Conservation (phyloP, 2,113 vertebrate species). For the Nesoenas mayeri region DNA sequence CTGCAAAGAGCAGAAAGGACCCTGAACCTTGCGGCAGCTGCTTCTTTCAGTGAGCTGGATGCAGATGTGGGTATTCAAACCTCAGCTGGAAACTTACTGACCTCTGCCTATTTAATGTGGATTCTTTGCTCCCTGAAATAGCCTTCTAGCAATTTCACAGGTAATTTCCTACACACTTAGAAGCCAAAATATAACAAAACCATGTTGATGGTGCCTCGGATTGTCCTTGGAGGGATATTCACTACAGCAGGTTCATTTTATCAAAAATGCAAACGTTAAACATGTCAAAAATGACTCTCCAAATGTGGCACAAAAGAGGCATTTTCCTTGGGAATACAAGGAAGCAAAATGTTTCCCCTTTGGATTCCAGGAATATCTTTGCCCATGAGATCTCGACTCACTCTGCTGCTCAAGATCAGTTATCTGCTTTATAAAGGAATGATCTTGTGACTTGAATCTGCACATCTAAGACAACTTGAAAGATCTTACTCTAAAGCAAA, state of each 20-base stretch:
- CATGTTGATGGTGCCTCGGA: background rate
- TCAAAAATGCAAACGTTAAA: background rate
- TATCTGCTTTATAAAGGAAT: conserved; percentile 9
- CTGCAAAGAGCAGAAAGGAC: background rate
- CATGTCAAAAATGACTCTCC: background rate
- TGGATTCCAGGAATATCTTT: conserved; percentile 33
- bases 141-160: background rate
- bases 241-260: background rate
- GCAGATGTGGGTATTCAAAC: background rate
- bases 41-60: background rate
- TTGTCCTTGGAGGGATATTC: conserved; percentile 3
- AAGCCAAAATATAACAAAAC: background rate
- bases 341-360: background rate
- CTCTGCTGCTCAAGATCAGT: conserved; percentile 12
- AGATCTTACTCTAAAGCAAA: conserved; percentile 17
- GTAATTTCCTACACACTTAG: background rate
- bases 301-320: background rate
- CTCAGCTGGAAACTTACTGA: background rate
- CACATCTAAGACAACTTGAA: conserved; percentile 6
- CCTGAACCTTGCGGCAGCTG: background rate
- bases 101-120: background rate
- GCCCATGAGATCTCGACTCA: background rate
- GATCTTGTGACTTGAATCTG: conserved; percentile 34
- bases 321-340: background rate
- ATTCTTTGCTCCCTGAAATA: conserved; percentile 1